Base-by-base conservation (phyloP, 2,888 invertebrate genomes). In the Agrilus mali region DNA sequence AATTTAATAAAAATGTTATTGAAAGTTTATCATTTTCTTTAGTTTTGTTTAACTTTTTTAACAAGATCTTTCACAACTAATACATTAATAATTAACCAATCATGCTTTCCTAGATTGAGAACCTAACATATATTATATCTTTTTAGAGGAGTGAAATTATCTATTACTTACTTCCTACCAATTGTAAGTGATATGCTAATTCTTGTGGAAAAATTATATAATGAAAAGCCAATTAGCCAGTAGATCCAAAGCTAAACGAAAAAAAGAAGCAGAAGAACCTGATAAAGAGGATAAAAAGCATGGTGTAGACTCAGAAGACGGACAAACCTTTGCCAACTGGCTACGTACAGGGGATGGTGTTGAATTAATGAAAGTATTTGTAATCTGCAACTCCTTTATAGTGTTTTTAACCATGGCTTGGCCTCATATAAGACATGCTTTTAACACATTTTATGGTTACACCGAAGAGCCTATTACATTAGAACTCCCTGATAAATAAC, bases 321-420 rank as follows among this genome's bases (percentile, higher is more conserved):
- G 63, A 48, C 44, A 47, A 45, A 55, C 57, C 15, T 65, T 66
- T 47, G 55, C 61, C 7, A 57, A 60, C 17, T 67, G 66, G 67
- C 47, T 72, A 17, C 58, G 65, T 50, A 73, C 78, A 53, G 70
- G 75, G 50, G 75, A 79, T 50, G 82, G 82, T 36, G 62, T 80
- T 50, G 83, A 83, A 58, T 83, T 80, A 65, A 78, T 87, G 78
- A 80, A 80, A 64, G 66, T 86, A n/a, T 87, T 87, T 61, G 83
- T 87, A 16, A 69, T 87, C 45, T 79, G 82, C 35, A 87, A 87
- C 65, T 79, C 82, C 20, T 60, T 86, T 36, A 72, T 84, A 47
- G 68, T 86, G 51, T 75, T 86, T 47, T 66, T 82, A 12, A 80
- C 83, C 1, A 70, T 86, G 66, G 77, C 78, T 12, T 84, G 82